A percentile compares a stretch with the other conserved stretches of the same genome.
phyloP scores from a whole-genome alignment of 2,888 invertebrate genomes.

The Orchesellides sinensis region DNA sequence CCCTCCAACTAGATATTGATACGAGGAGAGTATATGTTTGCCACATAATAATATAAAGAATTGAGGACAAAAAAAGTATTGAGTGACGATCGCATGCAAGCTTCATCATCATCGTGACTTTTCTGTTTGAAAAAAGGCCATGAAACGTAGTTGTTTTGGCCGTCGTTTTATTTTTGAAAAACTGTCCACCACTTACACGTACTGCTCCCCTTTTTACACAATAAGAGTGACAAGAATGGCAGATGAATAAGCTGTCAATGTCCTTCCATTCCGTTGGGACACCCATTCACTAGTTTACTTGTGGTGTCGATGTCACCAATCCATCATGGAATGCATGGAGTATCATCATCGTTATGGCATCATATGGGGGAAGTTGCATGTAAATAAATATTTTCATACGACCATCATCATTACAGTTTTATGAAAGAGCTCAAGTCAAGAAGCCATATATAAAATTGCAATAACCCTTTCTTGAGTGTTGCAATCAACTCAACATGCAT shows the following conservation, averaged over 20 bases:
- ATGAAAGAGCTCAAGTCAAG: not conserved
- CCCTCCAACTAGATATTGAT: too few species aligned
- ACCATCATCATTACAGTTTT: not conserved
- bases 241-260: constrained; percentile 52
- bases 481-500: too few species aligned
- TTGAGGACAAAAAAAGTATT: constrained; percentile 60
- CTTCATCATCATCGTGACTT: constrained; percentile 21
- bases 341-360: not conserved
- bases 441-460: too few species aligned
- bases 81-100: constrained; percentile 53
- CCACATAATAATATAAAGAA: constrained; percentile 22
- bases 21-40: too few species aligned
- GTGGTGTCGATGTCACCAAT: constrained; percentile 1
- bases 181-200: too few species aligned
- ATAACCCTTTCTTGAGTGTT: too few species aligned
- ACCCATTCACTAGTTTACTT: constrained; percentile 3
- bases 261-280: constrained; percentile 50
- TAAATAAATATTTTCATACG: not conserved
- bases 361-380: not conserved
- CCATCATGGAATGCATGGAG: not conserved
- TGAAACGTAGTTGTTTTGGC: constrained; percentile 47
- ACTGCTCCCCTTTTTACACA: constrained; percentile 11
- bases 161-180: constrained; percentile 9
- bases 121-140: constrained; percentile 41
- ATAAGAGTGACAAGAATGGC: constrained; percentile 33